Evolutionary conservation across 2,113 vertebrate species (phyloP).

Genomic region (Elephas maximus): DNA sequence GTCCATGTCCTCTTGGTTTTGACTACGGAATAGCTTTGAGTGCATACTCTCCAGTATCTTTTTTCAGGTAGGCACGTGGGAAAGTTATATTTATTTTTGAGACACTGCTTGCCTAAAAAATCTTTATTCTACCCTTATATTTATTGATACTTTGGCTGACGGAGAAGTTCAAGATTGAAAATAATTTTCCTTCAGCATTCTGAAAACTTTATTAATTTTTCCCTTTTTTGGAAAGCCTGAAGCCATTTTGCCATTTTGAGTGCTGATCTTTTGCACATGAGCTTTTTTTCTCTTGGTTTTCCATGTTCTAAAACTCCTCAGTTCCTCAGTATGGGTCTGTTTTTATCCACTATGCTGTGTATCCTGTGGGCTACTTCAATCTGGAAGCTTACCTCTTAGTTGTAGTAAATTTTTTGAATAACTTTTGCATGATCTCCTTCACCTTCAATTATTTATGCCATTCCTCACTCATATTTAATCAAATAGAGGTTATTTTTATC

Average conservation of each 20-base stretch:
- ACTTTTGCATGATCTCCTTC: background rate
- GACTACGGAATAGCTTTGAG: background rate
- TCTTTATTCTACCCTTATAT: background rate
- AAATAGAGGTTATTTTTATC: background rate
- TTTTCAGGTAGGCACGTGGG: background rate
- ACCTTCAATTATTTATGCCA: background rate
- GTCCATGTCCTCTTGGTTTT: background rate
- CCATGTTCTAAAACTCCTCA: background rate
- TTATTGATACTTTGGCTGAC: background rate
- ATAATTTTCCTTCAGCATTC: background rate
- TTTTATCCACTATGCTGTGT: background rate
- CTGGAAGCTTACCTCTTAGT: background rate
- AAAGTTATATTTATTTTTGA: background rate
- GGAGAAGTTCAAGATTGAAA: background rate
- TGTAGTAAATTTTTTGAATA: background rate
- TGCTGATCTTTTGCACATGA: background rate
- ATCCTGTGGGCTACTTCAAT: background rate
- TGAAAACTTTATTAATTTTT: background rate
- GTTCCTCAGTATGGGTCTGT: background rate
- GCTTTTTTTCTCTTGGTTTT: background rate
- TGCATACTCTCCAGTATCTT: background rate
- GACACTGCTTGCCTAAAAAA: background rate
- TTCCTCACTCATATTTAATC: background rate
- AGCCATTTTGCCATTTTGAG: background rate
- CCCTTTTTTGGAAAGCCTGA: background rate